Evolutionary conservation across 2,797 vertebrate genomes (phyloP), one percentile per base, ranked within the genome.

Genomic region (Capromys pilorides): DNA sequence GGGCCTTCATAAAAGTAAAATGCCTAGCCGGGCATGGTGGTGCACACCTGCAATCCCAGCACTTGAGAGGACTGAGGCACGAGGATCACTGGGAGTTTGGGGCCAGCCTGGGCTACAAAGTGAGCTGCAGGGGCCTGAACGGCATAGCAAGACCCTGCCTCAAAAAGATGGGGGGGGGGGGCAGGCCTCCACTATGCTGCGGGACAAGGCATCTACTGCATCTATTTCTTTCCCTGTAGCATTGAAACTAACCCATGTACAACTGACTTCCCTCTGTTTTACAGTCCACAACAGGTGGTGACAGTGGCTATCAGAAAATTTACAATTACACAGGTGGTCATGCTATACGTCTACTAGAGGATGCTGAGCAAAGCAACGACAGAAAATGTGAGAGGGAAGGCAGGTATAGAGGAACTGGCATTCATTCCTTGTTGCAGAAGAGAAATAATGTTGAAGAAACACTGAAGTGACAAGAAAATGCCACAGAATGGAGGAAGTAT

Each of bases 181-280:
- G 45, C 45, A 45, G 8, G 14, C 3, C 54, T 57, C 54, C 16
- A 57, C 54, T 57, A 57, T 57, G 16, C 54, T 8, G 13, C 26
- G n/a, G 41, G 2, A 18, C 14, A 8, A 41, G 0, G 3, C 14
- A 3, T 31, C 1, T 77, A 26, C 41, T 45, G 41, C 8, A 12
- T 31, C 21, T 26, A 24, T 31, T 49, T 16, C 73, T 45, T 22
- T 75, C 39, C 24, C 73, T 8, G 1, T 31, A 75, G 73, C 41
- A 7, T 12, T 75, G 73, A 21, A 75, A 45, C 12, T 16, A 12
- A 24, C 41, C 22, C 73, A 14, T 36, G 73, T 7, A 28, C 12
- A 1, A 2, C 59, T 59, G 59, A 59, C 12, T 45, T 45, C 71
- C 39, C 39, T 28, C 39, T 45, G 11, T 45, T 39, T 4, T 12